Percentiles rank a stretch among this genome's conserved stretches.
These are phyloP conservation scores for Onychostoma macrolepis DNA, from an alignment of 2,113 vertebrate species.

Conservation along the genomic window DNA sequence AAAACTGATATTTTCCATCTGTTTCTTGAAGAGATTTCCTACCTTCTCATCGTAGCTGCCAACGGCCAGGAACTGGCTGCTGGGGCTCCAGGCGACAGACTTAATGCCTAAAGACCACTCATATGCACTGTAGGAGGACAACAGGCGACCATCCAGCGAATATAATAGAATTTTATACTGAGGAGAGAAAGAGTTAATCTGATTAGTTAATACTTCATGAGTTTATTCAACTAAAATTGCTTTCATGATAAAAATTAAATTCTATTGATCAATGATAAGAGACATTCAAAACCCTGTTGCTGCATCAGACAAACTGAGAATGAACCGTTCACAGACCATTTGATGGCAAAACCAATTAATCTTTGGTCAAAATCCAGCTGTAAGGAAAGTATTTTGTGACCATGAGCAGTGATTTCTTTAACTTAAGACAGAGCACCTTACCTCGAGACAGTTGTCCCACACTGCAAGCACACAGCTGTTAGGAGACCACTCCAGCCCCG, in stretches of 20 bases:
- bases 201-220: neutral
- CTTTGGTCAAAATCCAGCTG: neutral
- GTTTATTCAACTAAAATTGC: neutral
- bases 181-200: neutral
- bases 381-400: neutral
- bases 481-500: slow-evolving; percentile 93
- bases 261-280: neutral
- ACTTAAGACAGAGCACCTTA: slow-evolving; percentile 59
- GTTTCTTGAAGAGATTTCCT: neutral
- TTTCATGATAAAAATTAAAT: neutral
- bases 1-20: neutral
- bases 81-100: slow-evolving; percentile 90
- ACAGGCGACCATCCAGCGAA: slow-evolving; percentile 90
- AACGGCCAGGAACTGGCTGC: slow-evolving; percentile 93
- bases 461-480: slow-evolving; percentile 92
- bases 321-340: neutral
- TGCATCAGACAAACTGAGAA: neutral
- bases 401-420: neutral
- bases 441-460: slow-evolving; percentile 95
- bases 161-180: slow-evolving; percentile 95
- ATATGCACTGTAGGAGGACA: slow-evolving; percentile 85
- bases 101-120: slow-evolving; percentile 94
- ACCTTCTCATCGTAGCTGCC: slow-evolving; percentile 98
- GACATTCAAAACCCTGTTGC: neutral
- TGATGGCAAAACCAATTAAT: neutral